These are phyloP conservation scores for Pelodiscus sinensis DNA, from an alignment of 2,113 vertebrate species.

Conservation along the genomic window DNA sequence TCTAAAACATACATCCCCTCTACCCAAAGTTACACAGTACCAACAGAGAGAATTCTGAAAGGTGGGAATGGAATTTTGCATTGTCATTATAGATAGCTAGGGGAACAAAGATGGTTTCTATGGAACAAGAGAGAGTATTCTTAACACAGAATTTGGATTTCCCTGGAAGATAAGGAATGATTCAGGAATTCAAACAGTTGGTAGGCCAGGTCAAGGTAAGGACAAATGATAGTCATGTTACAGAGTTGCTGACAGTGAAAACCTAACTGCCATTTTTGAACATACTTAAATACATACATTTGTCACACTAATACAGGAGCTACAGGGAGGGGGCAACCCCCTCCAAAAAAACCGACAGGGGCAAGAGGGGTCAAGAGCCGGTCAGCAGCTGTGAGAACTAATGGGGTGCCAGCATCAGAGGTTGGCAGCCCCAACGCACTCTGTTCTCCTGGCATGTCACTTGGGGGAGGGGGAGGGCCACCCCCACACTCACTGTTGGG, in stretches of 20 bases:
- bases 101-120: neutral
- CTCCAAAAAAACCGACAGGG: too few species aligned
- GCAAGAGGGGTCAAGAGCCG: too few species aligned
- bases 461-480: too few species aligned
- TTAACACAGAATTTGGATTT: neutral
- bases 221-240: neutral
- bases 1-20: neutral
- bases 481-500: too few species aligned
- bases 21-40: neutral
- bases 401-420: too few species aligned
- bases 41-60: neutral
- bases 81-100: neutral
- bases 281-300: neutral
- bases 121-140: neutral
- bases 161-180: constrained; percentile 27
- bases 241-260: neutral
- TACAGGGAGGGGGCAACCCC: too few species aligned
- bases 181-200: neutral
- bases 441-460: too few species aligned
- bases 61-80: neutral
- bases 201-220: constrained; percentile 1
- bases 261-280: neutral
- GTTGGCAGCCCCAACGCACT: too few species aligned
- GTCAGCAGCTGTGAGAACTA: too few species aligned
- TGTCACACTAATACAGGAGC: neutral